A percentile compares a stretch with the other conserved stretches of the same genome.
phyloP scores from a whole-genome alignment of 2,888 invertebrate species.

The Xestia ashworthii region DNA sequence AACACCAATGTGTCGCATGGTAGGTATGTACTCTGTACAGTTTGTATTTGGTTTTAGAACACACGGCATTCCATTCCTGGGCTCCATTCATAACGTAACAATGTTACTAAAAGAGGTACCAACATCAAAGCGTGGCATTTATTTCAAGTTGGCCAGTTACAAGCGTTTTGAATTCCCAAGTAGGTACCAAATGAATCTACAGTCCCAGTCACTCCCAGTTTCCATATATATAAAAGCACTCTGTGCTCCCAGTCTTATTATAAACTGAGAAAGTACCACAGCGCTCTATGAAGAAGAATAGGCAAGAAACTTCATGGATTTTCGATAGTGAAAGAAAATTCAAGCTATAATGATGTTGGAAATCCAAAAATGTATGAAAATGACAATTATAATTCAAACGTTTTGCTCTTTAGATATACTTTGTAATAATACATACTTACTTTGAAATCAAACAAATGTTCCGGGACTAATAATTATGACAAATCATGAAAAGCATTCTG shows the following conservation, averaged over 20 bases:
- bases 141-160: neutral
- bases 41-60: slow-evolving; percentile 49
- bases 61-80: slow-evolving; percentile 55
- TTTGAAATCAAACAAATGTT: neutral
- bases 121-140: neutral
- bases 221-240: no score
- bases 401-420: no score
- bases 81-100: slow-evolving; percentile 16
- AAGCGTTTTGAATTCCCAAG: neutral
- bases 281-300: neutral
- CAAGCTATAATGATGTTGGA: neutral
- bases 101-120: neutral
- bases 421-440: neutral
- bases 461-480: neutral
- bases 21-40: slow-evolving; percentile 50
- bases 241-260: no score
- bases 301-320: neutral
- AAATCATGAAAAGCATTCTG: neutral
- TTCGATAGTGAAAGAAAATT: neutral
- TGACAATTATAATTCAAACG: neutral
- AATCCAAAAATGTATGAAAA: neutral
- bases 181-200: neutral
- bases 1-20: slow-evolving; percentile 43
- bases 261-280: neutral
- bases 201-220: neutral